A percentile compares a stretch with the other conserved stretches of the same genome.
Evolutionary conservation across 2,888 invertebrate species (phyloP).

Genomic region (Drosophila setosimentum): DNA sequence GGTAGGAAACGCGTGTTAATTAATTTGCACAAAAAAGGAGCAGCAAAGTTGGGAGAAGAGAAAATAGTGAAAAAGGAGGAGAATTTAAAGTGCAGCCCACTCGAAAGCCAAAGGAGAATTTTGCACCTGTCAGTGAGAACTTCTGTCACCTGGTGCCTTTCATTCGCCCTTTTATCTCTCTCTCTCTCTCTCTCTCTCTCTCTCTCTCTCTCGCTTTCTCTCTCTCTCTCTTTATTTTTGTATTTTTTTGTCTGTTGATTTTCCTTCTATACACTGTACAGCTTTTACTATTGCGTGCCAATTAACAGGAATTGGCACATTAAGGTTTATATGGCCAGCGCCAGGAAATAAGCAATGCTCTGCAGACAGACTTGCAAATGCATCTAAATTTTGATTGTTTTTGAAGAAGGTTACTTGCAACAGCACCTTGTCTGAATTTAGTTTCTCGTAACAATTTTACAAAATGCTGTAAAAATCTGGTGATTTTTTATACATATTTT

Average conservation of each 20-base stretch:
- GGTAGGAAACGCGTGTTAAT: slow-evolving; percentile 55
- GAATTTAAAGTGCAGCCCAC: not conserved
- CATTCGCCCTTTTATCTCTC: not conserved
- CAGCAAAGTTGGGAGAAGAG: not conserved
- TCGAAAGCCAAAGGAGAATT: not conserved
- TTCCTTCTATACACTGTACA: not conserved
- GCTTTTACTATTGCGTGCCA: slow-evolving; percentile 37
- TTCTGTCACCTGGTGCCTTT: not conserved
- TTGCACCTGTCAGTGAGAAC: not conserved
- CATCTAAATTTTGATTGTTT: not conserved
- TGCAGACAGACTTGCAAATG: not conserved
- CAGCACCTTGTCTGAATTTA: not conserved
- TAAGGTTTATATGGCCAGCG: slow-evolving; percentile 1
- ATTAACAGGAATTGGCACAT: slow-evolving; percentile 47
- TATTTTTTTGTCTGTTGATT: not conserved
- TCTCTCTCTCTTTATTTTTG: not conserved
- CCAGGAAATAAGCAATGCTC: slow-evolving; percentile 1
- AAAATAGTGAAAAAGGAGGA: no score
- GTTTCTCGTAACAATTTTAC: no score
- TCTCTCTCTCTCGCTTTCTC: not conserved
- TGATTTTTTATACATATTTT: no score
- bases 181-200: not conserved
- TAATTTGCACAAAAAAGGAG: slow-evolving; percentile 52
- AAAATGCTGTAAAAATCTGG: no score
- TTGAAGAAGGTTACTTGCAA: not conserved